These are phyloP conservation scores for Ceuthmochares aereus DNA, from an alignment of 2,113 vertebrate species.

Conservation along the genomic window DNA sequence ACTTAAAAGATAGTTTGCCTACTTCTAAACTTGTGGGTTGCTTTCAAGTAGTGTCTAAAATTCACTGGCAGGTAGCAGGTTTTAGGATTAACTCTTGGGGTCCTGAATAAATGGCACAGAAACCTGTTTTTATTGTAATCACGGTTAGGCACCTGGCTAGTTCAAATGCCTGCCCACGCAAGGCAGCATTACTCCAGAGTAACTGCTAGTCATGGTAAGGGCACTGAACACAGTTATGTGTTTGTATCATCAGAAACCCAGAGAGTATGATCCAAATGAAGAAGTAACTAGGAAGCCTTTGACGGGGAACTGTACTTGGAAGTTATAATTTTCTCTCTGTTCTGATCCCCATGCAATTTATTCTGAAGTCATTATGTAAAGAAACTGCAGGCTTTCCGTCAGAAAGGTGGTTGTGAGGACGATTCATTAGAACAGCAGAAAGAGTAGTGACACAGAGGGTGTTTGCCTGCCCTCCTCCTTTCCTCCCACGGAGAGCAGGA, in stretches of 20 bases:
- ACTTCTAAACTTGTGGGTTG: background rate
- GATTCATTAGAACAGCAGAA: background rate
- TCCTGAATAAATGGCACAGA: background rate
- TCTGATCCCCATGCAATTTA: conserved; percentile 28
- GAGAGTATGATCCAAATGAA: background rate
- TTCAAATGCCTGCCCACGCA: background rate
- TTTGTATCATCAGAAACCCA: background rate
- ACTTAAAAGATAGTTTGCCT: background rate
- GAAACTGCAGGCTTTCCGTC: conserved; percentile 5
- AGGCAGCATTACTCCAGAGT: background rate
- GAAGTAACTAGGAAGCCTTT: conserved; percentile 1
- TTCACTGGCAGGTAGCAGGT: background rate
- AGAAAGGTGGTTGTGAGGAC: background rate
- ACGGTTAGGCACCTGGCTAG: background rate
- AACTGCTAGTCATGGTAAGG: background rate
- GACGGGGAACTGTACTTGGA: background rate
- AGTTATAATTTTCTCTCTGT: conserved; percentile 45
- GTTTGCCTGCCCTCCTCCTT: conserved; percentile 21
- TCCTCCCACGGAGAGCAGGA: conserved; percentile 16
- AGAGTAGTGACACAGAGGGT: background rate
- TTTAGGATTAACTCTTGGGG: background rate
- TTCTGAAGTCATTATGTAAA: conserved; percentile 52
- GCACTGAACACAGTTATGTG: background rate
- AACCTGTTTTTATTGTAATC: background rate
- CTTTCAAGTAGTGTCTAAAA: background rate